Evolutionary conservation across 2,113 vertebrate species (phyloP).

Genomic region (Madoqua kirkii): DNA sequence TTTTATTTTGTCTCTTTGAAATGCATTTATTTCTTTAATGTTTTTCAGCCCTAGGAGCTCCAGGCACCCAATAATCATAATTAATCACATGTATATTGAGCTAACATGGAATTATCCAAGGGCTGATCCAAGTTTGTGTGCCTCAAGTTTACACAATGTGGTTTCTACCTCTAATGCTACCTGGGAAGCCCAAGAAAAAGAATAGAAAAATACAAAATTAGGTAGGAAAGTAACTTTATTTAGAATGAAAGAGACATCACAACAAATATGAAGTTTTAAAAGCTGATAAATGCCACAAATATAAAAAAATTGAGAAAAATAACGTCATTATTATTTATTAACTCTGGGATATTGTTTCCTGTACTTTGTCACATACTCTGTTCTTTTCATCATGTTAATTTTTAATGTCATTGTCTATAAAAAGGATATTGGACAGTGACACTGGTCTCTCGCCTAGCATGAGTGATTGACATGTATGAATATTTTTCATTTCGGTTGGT

Average conservation of each 20-base stretch:
- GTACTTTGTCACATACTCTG: neutral
- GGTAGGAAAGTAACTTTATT: neutral
- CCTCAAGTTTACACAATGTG: neutral
- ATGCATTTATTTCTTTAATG: neutral
- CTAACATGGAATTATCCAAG: neutral
- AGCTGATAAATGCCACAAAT: neutral
- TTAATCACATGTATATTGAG: neutral
- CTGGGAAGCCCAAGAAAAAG: neutral
- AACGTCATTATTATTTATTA: neutral
- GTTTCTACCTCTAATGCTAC: neutral
- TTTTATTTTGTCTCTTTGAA: neutral
- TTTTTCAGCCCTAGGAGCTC: neutral
- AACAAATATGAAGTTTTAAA: neutral
- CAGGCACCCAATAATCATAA: neutral
- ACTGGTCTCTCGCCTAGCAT: neutral
- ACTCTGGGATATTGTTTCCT: neutral
- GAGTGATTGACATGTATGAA: neutral
- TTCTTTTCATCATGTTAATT: neutral
- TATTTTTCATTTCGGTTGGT: neutral
- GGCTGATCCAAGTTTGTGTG: neutral
- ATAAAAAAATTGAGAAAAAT: neutral
- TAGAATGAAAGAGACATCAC: neutral
- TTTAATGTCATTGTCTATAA: neutral
- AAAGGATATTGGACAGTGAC: neutral
- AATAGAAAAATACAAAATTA: neutral